Evolutionary conservation across 1,140 invertebrate genomes (phyloP).

Genomic region (Maconellicoccus hirsutus): DNA sequence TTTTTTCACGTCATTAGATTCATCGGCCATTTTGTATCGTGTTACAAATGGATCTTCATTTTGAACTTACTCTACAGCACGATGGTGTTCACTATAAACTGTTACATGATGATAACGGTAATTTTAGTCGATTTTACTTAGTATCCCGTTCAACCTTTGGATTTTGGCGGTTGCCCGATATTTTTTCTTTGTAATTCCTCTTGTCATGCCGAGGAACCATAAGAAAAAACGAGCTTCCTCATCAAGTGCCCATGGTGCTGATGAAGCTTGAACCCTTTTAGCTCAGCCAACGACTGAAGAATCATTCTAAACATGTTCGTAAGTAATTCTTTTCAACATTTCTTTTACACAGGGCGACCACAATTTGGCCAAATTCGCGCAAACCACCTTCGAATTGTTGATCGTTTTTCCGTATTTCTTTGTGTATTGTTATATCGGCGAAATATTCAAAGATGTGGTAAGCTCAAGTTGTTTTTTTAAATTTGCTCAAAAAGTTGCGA

Average conservation of each 20-base stretch:
- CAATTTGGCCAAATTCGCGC: background rate
- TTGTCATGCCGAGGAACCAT: no score
- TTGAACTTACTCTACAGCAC: background rate
- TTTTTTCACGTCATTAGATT: background rate
- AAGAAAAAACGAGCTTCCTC: no score
- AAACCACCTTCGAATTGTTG: background rate
- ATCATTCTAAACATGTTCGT: no score
- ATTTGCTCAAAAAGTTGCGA: no score
- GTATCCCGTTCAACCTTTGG: background rate
- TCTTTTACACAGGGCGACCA: constrained; percentile 2
- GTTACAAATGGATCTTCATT: constrained; percentile 6
- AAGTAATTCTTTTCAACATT: background rate
- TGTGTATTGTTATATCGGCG: constrained; percentile 12
- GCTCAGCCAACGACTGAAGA: no score
- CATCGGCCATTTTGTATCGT: background rate
- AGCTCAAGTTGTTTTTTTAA: no score
- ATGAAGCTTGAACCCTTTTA: no score
- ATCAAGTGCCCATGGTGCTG: no score
- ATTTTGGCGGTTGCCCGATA: no score
- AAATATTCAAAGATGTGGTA: constrained; percentile 12
- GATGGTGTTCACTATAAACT: background rate
- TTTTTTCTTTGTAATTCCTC: no score
- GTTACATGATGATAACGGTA: background rate
- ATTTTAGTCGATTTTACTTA: background rate
- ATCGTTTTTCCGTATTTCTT: constrained; percentile 10